Evolutionary conservation across 2,888 invertebrate genomes (phyloP).

Genomic region (Campoplex nolae): DNA sequence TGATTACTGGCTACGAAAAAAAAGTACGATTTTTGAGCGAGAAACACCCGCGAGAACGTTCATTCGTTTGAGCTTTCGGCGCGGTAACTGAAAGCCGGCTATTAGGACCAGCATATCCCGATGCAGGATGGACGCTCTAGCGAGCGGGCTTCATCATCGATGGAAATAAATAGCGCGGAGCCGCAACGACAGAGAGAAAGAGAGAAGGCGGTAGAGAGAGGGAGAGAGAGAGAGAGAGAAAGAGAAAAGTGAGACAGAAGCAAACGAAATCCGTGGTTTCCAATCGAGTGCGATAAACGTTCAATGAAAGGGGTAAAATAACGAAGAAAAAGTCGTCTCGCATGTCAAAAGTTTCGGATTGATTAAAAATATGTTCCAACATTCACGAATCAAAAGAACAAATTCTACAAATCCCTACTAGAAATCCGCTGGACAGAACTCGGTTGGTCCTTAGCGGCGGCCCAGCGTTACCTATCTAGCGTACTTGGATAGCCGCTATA

Average conservation of each 20-base stretch:
- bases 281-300: not conserved
- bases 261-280: conserved; percentile 2
- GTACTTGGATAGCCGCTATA: too few species aligned
- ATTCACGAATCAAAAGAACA: not conserved
- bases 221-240: conserved; percentile 1
- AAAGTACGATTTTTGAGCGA: not conserved
- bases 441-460: too few species aligned
- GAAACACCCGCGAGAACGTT: conserved; percentile 49
- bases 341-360: not conserved
- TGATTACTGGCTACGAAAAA: not conserved
- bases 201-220: conserved; percentile 9
- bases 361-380: too few species aligned
- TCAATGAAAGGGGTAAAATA: not conserved
- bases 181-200: conserved; percentile 1
- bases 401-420: not conserved
- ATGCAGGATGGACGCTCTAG: conserved; percentile 55
- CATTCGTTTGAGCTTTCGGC: conserved; percentile 60
- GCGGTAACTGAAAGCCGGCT: conserved; percentile 62
- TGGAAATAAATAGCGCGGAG: conserved; percentile 64
- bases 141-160: conserved; percentile 65
- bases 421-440: too few species aligned
- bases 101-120: conserved; percentile 58
- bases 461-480: too few species aligned
- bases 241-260: conserved; percentile 18
- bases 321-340: not conserved